These are phyloP conservation scores for Rhinichthys klamathensis DNA, from an alignment of 2,113 vertebrate genomes.

Conservation along the genomic window DNA sequence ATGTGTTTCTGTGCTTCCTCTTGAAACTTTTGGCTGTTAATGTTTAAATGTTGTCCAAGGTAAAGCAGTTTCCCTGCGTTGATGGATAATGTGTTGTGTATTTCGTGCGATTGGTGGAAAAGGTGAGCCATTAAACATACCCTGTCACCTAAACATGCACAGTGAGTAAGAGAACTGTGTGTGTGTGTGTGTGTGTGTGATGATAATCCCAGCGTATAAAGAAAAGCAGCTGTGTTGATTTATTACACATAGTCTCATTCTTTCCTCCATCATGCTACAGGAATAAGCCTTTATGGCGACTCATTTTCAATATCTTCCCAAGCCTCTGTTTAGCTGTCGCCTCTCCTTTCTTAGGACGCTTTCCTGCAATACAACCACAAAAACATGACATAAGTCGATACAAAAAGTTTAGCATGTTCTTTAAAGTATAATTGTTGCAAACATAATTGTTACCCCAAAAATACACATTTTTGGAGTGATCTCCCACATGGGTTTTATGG, in stretches of 20 bases:
- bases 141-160: conserved; percentile 77
- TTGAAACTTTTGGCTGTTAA: conserved; percentile 25
- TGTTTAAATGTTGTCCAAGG: neutral
- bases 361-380: conserved; percentile 77
- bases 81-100: conserved; percentile 9
- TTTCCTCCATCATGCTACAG: conserved; percentile 76
- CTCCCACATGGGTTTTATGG: neutral
- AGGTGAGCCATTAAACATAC: conserved; percentile 67
- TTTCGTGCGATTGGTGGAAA: conserved; percentile 66
- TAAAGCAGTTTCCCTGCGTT: conserved; percentile 37
- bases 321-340: conserved; percentile 96
- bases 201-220: conserved; percentile 46
- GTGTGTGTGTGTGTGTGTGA: conserved; percentile 39
- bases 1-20: conserved; percentile 10
- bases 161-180: conserved; percentile 58
- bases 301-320: conserved; percentile 96
- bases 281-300: conserved; percentile 90
- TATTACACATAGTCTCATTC: neutral
- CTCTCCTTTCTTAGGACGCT: conserved; percentile 99
- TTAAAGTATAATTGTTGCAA: neutral
- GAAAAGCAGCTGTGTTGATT: conserved; percentile 27
- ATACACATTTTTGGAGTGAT: neutral
- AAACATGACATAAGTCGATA: neutral
- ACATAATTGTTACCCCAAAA: neutral
- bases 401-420: neutral